A percentile compares a stretch with the other conserved stretches of the same genome.
Evolutionary conservation across 2,888 invertebrate species (phyloP).

Genomic region (Mythimna vitellina): DNA sequence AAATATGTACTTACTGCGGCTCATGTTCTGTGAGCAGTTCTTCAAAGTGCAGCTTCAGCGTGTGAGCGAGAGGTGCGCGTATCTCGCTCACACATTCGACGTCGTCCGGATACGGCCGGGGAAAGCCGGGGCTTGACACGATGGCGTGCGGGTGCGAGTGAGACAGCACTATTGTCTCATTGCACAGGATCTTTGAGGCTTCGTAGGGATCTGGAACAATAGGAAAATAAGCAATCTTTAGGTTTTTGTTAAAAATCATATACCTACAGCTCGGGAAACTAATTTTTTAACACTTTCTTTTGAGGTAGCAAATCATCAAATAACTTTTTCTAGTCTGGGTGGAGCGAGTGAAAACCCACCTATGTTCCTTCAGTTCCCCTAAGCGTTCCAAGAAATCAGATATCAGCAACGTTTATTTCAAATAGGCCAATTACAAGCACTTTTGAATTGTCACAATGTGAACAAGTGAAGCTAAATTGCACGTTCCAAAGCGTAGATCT

Average conservation of each 20-base stretch:
- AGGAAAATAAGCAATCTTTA: neutral
- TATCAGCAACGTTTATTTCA: no score
- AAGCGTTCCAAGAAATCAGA: no score
- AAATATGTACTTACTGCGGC: slow-evolving; percentile 91
- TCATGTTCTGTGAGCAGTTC: slow-evolving; percentile 94
- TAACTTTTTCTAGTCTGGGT: no score
- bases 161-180: slow-evolving; percentile 92
- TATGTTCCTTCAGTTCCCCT: no score
- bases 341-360: no score
- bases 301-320: no score
- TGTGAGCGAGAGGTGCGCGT: slow-evolving; percentile 92
- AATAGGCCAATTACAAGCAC: no score
- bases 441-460: no score
- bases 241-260: neutral
- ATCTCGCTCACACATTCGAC: slow-evolving; percentile 94
- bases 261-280: neutral
- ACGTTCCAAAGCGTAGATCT: no score
- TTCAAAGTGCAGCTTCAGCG: slow-evolving; percentile 94
- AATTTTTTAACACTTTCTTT: no score
- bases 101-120: slow-evolving; percentile 94
- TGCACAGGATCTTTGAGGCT: slow-evolving; percentile 90
- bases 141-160: slow-evolving; percentile 92
- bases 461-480: no score
- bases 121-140: slow-evolving; percentile 95
- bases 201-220: slow-evolving; percentile 84